Evolutionary conservation across 2,888 invertebrate species (phyloP).

Genomic region (Mallateleia sp.): DNA sequence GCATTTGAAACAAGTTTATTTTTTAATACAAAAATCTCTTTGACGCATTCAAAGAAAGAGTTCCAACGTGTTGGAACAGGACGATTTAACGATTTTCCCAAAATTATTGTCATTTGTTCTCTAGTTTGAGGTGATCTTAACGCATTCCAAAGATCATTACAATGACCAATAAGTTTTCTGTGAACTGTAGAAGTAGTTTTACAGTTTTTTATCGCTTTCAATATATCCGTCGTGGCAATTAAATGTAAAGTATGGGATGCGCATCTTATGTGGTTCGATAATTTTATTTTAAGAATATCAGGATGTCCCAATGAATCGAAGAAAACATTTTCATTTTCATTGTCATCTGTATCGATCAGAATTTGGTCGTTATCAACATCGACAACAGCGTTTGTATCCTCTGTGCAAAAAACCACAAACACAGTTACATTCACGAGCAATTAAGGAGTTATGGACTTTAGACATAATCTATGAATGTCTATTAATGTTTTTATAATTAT

Average conservation of each 20-base stretch:
- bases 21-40: not conserved
- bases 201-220: not conserved
- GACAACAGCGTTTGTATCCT: too few relatives aligned
- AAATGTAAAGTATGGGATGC: slow-evolving; percentile 15
- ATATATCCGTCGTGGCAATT: not conserved
- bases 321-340: too few relatives aligned
- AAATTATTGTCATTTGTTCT: not conserved
- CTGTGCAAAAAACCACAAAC: too few relatives aligned
- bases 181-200: not conserved
- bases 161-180: not conserved
- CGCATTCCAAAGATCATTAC: not conserved
- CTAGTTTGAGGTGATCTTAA: not conserved
- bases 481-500: too few relatives aligned
- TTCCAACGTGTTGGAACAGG: not conserved
- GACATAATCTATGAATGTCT: too few relatives aligned
- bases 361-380: too few relatives aligned
- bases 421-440: too few relatives aligned
- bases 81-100: not conserved
- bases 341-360: too few relatives aligned
- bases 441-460: too few relatives aligned
- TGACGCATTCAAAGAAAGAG: not conserved
- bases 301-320: too few relatives aligned
- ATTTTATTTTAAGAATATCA: too few relatives aligned
- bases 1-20: too few relatives aligned
- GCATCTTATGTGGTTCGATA: slow-evolving; percentile 7